Evolutionary conservation across 92 coral and sea anemone genomes (phyloP).

Genomic region (Epizoanthus ramosus): DNA sequence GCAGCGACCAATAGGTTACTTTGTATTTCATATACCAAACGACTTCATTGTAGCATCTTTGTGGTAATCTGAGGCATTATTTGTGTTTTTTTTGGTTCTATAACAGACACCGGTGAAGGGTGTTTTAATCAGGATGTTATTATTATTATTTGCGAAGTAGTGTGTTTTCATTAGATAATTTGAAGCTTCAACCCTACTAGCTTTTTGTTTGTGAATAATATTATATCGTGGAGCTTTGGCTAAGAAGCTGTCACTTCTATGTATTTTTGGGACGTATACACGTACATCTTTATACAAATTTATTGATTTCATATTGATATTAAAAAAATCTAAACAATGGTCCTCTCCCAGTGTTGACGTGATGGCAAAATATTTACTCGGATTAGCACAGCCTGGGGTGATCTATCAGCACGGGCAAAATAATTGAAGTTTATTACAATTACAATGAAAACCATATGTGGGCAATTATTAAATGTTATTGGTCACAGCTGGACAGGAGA

Average conservation of each 20-base stretch:
- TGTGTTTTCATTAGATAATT: neutral
- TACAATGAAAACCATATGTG: neutral
- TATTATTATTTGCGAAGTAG: neutral
- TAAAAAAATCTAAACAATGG: conserved; percentile 30
- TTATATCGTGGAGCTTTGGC: neutral
- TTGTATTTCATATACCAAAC: neutral
- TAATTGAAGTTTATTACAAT: neutral
- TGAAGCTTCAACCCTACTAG: neutral
- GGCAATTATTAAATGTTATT: neutral
- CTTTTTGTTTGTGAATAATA: neutral
- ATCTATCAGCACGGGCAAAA: conserved; percentile 4
- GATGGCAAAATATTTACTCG: conserved; percentile 38
- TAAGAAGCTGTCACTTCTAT: neutral
- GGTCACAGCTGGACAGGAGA: conserved; percentile 1
- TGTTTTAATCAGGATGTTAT: conserved; percentile 14
- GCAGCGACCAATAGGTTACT: neutral
- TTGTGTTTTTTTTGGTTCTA: neutral
- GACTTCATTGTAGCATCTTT: neutral
- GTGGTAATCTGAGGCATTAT: neutral
- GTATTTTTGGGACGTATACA: neutral
- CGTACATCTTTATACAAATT: conserved; percentile 17
- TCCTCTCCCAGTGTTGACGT: conserved; percentile 28
- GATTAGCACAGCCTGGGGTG: conserved; percentile 10
- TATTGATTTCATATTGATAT: conserved; percentile 11
- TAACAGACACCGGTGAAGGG: neutral